A percentile compares a stretch with the other conserved stretches of the same genome.
phyloP scores from a whole-genome alignment of 2,113 vertebrate species.

The Ifrita kowaldi region DNA sequence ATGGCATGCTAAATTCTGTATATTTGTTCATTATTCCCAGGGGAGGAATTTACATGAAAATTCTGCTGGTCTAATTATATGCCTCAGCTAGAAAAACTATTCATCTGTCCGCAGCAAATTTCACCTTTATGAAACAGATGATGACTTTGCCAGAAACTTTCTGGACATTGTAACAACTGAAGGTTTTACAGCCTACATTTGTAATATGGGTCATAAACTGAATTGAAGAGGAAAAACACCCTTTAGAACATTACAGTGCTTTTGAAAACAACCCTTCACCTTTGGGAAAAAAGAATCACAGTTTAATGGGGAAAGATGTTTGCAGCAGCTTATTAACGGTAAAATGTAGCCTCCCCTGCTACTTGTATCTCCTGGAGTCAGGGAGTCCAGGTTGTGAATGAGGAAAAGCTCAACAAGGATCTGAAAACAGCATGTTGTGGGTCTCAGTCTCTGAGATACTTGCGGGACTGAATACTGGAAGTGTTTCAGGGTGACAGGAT shows the following conservation, averaged over 20 bases:
- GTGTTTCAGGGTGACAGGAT: neutral
- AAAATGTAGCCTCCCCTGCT: neutral
- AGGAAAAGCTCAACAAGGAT: neutral
- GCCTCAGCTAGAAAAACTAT: constrained; percentile 22
- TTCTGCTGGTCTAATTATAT: constrained; percentile 37
- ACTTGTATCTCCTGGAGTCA: rapidly evolving
- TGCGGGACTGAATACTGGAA: neutral
- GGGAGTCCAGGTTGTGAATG: neutral
- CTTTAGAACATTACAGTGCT: neutral
- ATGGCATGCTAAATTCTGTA: neutral
- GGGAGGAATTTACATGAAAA: constrained; percentile 27
- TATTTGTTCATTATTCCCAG: constrained; percentile 29
- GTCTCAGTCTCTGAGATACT: neutral
- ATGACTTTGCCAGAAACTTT: constrained; percentile 53
- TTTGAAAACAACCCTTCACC: neutral
- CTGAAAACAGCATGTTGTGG: neutral
- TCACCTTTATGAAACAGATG: constrained; percentile 40
- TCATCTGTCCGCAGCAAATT: constrained; percentile 26
- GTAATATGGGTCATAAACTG: constrained; percentile 28
- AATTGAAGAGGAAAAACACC: neutral
- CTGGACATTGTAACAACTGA: constrained; percentile 6
- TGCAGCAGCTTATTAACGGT: neutral
- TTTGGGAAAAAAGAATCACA: neutral
- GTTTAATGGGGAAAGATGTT: neutral
- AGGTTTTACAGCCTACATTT: constrained; percentile 25